A percentile compares a stretch with the other conserved stretches of the same genome.
Evolutionary conservation across 2,888 invertebrate genomes (phyloP).

Genomic region (Dione vanillae): DNA sequence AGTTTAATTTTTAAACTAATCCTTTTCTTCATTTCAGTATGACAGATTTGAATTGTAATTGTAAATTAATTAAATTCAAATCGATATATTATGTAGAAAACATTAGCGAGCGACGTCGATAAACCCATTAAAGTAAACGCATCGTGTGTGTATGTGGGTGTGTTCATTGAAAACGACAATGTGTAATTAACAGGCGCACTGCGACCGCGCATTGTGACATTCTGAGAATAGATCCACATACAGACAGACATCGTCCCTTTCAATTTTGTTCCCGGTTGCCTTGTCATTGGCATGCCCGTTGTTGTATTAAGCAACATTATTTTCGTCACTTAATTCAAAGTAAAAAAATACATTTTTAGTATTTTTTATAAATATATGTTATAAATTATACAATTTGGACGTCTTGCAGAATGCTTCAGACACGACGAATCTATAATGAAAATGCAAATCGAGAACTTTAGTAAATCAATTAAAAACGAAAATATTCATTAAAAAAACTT

Average conservation of each 20-base stretch:
- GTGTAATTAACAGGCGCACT: constrained; percentile 27
- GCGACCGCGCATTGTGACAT: constrained; percentile 29
- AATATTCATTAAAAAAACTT: no score
- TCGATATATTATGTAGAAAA: neutral
- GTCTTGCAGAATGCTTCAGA: no score
- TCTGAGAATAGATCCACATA: constrained; percentile 29
- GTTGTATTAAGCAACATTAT: neutral
- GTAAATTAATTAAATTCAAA: no score
- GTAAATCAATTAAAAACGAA: no score
- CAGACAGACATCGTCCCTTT: constrained; percentile 17
- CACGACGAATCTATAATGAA: neutral
- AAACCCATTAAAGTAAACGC: constrained; percentile 14
- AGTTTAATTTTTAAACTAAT: no score
- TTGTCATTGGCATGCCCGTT: neutral
- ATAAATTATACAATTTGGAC: no score
- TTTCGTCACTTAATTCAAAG: neutral
- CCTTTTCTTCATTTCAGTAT: no score
- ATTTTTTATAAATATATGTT: no score
- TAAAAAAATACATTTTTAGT: no score
- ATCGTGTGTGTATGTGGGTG: neutral
- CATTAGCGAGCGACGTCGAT: constrained; percentile 8
- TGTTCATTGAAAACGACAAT: constrained; percentile 32
- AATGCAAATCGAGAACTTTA: no score
- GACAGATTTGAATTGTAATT: no score
- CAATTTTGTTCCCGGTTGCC: constrained; percentile 6